Evolutionary conservation across 2,888 invertebrate species (phyloP).

Genomic region (Cantharis flavilabris): DNA sequence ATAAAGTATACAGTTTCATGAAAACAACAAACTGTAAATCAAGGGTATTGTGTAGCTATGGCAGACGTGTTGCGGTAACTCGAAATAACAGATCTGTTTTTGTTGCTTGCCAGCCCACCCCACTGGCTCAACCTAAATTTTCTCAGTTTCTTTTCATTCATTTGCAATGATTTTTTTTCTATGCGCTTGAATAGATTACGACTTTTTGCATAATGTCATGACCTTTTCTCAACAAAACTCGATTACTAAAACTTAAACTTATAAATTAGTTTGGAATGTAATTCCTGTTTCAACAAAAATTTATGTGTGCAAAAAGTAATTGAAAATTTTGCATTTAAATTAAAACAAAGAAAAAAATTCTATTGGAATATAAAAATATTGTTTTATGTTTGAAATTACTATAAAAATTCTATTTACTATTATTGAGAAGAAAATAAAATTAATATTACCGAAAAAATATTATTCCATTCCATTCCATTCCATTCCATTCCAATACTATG

Average conservation of each 20-base stretch:
- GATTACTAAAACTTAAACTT: not conserved
- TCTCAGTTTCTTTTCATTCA: slow-evolving; percentile 11
- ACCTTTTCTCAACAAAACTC: slow-evolving; percentile 1
- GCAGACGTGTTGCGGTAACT: slow-evolving; percentile 21
- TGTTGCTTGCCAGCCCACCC: slow-evolving; percentile 7
- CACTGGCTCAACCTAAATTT: slow-evolving; percentile 12
- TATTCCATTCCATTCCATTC: too few species aligned
- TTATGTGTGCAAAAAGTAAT: not conserved
- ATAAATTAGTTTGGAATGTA: not conserved
- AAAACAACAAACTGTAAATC: slow-evolving; percentile 23
- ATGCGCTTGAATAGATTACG: slow-evolving; percentile 6
- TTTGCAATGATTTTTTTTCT: slow-evolving; percentile 7
- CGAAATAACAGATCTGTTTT: slow-evolving; percentile 17
- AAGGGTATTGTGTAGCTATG: slow-evolving; percentile 12
- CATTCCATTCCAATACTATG: too few species aligned
- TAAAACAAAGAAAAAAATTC: not conserved
- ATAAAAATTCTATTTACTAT: too few species aligned
- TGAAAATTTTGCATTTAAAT: not conserved
- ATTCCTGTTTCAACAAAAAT: not conserved
- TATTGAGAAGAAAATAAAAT: too few species aligned
- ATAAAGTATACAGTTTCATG: slow-evolving; percentile 17
- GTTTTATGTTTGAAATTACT: not conserved
- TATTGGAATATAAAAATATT: not conserved
- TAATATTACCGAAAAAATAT: too few species aligned
- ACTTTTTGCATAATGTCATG: slow-evolving; percentile 8